Percentiles rank a stretch among this genome's conserved stretches.
phyloP scores from a whole-genome alignment of 2,888 invertebrate genomes.

The Hoplodrina blanda region DNA sequence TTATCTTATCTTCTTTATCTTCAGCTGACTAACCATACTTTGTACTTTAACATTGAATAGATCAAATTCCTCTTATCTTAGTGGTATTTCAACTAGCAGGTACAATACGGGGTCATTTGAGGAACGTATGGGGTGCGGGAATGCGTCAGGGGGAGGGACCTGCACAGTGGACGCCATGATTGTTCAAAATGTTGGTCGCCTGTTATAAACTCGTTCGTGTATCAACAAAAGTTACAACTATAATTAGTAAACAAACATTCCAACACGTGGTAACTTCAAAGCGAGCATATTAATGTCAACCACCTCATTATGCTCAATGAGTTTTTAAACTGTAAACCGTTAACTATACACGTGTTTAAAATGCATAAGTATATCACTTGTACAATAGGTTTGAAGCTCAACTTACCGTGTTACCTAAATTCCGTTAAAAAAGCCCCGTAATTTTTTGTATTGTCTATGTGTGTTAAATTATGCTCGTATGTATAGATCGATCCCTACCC shows the following conservation, averaged over 20 bases:
- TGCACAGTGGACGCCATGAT: too few relatives aligned
- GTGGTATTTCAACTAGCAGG: too few relatives aligned
- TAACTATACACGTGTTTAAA: slow-evolving; percentile 16
- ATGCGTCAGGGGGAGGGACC: too few relatives aligned
- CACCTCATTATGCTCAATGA: slow-evolving; percentile 47
- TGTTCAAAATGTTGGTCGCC: too few relatives aligned
- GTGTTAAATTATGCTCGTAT: neutral
- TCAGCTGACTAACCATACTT: too few relatives aligned
- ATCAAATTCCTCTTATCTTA: too few relatives aligned
- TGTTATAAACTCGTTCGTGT: too few relatives aligned
- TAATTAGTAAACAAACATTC: slow-evolving; percentile 27
- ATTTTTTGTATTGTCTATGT: neutral
- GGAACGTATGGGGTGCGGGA: too few relatives aligned
- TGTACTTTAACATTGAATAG: too few relatives aligned
- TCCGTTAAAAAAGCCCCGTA: neutral
- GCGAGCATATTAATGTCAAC: slow-evolving; percentile 38
- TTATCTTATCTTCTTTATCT: too few relatives aligned
- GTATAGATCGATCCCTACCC: too few relatives aligned
- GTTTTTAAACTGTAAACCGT: slow-evolving; percentile 45
- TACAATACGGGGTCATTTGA: too few relatives aligned
- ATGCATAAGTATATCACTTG: slow-evolving; percentile 3
- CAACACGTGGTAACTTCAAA: slow-evolving; percentile 17
- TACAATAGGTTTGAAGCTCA: slow-evolving; percentile 15
- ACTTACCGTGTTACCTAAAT: slow-evolving; percentile 13
- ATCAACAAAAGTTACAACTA: slow-evolving; percentile 7